Base-by-base conservation (phyloP, 2,797 vertebrate genomes). In the Triplophysa bombifrons region DNA sequence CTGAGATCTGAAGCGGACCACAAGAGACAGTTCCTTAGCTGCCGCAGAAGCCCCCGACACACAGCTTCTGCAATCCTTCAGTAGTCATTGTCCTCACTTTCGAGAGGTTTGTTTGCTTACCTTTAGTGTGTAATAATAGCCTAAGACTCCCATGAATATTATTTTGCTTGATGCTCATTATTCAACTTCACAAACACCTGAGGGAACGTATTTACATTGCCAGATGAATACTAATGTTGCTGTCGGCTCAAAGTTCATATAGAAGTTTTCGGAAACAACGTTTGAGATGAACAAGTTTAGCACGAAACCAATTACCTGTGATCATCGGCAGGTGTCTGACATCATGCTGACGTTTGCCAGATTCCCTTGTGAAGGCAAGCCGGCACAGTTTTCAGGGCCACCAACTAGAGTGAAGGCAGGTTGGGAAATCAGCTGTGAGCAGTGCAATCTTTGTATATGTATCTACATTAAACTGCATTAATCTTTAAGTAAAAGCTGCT, bases 101-200 rank as follows among this genome's bases (percentile, higher is more conserved):
- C 71, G 82, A 88, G 83, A 83, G 82, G 82, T 84, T 84, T 88
- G 85, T 87, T 89, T 87, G 83, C 86, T 85, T 82, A 83, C 84
- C 72, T 84, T 83, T 80, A 81, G 72, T 61, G 69, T 68, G 55
- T 82, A 85, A 82, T 84, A 83, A 85, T 83, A 84, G 67, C 75
- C 68, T 1, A 73, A 66, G 72, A 78, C 74, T 84, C 73, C 65
- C 22, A 78, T 80, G 85, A 83, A 83, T 84, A 72, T 82, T 87
- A 86, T 85, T 87, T 85, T 84, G 87, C 82, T 76, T 78, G 73
- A 85, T 85, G 76, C 83, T 88, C 80, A 86, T 88, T 88, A 88
- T 84, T 87, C 84, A 84, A 83, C 74, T 68, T 51, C 64, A 60
- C 74, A 76, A 73, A 78, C 72, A 81, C 84, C 76, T 72, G 67